Conservation (phyloP, 2,888 invertebrate species). For the Heliconius charithonia region DNA sequence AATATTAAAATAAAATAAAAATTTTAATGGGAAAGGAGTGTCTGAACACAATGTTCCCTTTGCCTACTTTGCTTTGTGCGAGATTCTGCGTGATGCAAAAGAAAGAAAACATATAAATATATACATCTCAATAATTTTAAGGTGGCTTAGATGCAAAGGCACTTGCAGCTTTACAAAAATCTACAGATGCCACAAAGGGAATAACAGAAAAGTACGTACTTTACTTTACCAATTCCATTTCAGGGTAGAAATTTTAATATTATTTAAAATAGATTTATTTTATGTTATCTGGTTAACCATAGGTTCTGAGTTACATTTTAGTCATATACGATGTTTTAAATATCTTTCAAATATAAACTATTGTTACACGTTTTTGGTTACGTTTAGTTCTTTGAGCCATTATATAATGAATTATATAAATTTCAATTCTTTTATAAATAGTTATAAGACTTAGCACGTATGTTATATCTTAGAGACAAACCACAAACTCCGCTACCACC, state of each 20-base stretch:
- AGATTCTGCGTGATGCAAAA: too few species aligned
- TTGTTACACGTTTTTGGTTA: neutral
- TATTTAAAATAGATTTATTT: neutral
- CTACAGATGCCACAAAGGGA: neutral
- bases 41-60: too few species aligned
- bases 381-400: neutral
- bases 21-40: too few species aligned
- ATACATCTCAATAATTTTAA: constrained; percentile 42
- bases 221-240: neutral
- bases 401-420: neutral
- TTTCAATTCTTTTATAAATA: neutral
- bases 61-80: too few species aligned
- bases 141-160: constrained; percentile 61
- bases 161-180: constrained; percentile 50
- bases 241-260: neutral
- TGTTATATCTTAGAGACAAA: constrained; percentile 1
- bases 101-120: neutral
- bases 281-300: too few species aligned
- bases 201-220: neutral
- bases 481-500: neutral
- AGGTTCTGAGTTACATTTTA: too few species aligned
- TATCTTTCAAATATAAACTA: too few species aligned
- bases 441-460: neutral
- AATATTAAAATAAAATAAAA: too few species aligned
- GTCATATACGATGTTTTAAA: too few species aligned